A percentile compares a stretch with the other conserved stretches of the same genome.
These are phyloP conservation scores for Ariolimax columbianus DNA, from an alignment of 2,888 invertebrate species.

Conservation along the genomic window DNA sequence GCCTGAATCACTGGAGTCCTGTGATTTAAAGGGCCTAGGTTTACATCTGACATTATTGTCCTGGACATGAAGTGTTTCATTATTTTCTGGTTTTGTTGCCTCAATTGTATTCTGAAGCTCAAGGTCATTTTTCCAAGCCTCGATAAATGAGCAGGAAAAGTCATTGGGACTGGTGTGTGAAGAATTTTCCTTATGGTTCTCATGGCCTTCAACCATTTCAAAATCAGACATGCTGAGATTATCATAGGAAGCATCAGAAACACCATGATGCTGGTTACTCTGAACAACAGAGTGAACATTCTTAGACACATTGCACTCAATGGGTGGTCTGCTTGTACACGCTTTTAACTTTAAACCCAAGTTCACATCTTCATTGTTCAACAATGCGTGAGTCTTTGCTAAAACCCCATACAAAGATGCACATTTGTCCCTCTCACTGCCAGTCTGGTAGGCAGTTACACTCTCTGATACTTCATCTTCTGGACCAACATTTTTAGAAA, in stretches of 20 bases:
- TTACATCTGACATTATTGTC: background rate
- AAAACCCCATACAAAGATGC: background rate
- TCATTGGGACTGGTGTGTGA: background rate
- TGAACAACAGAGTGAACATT: background rate
- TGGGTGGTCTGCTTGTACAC: background rate
- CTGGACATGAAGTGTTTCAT: background rate
- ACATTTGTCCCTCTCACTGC: background rate
- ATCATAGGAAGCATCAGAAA: background rate
- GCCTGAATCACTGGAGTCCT: slow-evolving; percentile 36
- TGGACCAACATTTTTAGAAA: slow-evolving; percentile 7
- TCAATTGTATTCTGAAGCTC: background rate
- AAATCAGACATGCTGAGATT: slow-evolving; percentile 23
- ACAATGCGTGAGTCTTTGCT: background rate
- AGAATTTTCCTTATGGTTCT: background rate
- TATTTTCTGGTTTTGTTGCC: background rate
- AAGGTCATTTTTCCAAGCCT: background rate
- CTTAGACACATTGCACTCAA: background rate
- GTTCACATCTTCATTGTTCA: background rate
- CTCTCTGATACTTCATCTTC: background rate
- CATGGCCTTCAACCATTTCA: slow-evolving; percentile 17
- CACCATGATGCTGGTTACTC: background rate
- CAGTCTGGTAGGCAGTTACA: background rate
- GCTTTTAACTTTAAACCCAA: background rate
- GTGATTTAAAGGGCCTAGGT: background rate
- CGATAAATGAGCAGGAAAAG: background rate